Percentiles rank a stretch among this genome's conserved stretches.
These are phyloP conservation scores for Antechinus flavipes DNA, from an alignment of 2,113 vertebrate species.

Conservation along the genomic window DNA sequence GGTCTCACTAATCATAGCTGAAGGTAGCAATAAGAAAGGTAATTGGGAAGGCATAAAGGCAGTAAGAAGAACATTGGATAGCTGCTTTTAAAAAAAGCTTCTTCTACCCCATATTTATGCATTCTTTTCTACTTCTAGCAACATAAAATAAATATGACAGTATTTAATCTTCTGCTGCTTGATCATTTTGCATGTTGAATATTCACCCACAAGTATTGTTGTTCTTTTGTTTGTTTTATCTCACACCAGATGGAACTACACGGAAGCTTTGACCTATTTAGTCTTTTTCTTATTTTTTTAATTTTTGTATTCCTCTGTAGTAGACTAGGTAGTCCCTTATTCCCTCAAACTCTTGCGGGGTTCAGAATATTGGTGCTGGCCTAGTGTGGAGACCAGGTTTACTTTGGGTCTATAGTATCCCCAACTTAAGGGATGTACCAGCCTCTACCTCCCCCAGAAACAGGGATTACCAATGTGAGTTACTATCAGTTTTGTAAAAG, in stretches of 20 bases:
- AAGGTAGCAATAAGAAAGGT: not conserved
- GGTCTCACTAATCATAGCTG: not conserved
- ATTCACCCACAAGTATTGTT: not conserved
- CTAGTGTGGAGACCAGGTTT: not conserved
- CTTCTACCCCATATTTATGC: not conserved
- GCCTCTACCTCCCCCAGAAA: not conserved
- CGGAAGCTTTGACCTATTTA: not conserved
- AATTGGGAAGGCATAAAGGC: not conserved
- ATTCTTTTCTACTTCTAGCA: not conserved
- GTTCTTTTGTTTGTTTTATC: not conserved
- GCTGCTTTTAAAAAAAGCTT: not conserved
- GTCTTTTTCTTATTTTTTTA: not conserved
- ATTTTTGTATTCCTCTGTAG: not conserved
- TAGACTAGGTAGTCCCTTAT: not conserved
- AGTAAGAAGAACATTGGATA: not conserved
- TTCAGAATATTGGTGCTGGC: not conserved
- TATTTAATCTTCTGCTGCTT: not conserved
- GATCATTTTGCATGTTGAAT: not conserved
- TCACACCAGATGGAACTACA: not conserved
- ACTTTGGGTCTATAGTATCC: not conserved
- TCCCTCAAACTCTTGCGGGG: not conserved
- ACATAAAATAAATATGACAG: not conserved
- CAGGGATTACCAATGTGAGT: not conserved
- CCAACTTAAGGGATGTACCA: not conserved
- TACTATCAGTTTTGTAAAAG: not conserved